Conservation (phyloP, 2,797 vertebrate species). For the Danio choprae region DNA sequence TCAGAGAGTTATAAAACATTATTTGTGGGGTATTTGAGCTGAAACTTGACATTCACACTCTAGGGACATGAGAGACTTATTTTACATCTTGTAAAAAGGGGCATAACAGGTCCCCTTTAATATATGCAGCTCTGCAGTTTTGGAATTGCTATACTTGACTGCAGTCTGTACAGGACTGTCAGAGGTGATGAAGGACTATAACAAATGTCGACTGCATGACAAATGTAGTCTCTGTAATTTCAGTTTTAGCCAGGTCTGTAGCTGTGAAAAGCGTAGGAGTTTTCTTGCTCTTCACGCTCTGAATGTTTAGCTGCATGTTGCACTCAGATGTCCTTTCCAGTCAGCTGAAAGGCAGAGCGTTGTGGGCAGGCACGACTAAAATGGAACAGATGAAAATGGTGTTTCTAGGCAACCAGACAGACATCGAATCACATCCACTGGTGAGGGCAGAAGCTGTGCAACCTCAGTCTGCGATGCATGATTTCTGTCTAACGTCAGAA, state of each 20-base stretch:
- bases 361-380: constrained; percentile 55
- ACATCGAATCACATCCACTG: constrained; percentile 22
- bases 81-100: no score
- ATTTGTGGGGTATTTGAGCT: no score
- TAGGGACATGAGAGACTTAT: no score
- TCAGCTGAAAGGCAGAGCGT: constrained; percentile 59
- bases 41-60: no score
- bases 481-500: not conserved
- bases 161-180: not conserved
- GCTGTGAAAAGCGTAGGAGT: constrained; percentile 36
- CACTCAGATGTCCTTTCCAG: constrained; percentile 59
- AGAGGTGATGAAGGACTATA: not conserved
- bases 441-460: constrained; percentile 8
- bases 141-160: not conserved
- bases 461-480: not conserved
- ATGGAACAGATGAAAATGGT: constrained; percentile 68
- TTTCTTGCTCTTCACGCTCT: not conserved
- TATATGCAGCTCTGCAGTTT: not conserved
- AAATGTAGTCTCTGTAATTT: no score
- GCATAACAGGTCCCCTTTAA: no score
- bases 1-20: no score
- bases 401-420: constrained; percentile 80
- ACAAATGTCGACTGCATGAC: not conserved
- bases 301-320: constrained; percentile 26
- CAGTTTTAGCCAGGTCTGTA: not conserved